A percentile compares a stretch with the other conserved stretches of the same genome.
Evolutionary conservation across 2,113 vertebrate species (phyloP).

Genomic region (Neodontobutis hainanensis): DNA sequence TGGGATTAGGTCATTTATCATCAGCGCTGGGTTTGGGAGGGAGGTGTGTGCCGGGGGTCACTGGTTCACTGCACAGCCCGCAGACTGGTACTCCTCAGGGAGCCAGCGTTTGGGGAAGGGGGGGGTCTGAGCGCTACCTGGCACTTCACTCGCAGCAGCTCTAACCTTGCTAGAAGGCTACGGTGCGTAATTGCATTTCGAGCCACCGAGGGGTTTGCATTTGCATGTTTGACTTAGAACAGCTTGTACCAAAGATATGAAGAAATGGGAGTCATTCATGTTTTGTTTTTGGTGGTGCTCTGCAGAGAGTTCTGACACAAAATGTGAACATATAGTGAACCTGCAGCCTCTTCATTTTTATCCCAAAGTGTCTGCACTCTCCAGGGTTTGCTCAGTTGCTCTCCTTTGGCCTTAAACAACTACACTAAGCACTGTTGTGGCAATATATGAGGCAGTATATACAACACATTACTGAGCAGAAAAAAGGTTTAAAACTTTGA

Average conservation of each 20-base stretch:
- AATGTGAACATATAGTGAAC: not conserved
- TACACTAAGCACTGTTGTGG: conserved; percentile 10
- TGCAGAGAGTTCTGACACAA: not conserved
- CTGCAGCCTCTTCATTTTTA: conserved; percentile 7
- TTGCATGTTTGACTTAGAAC: conserved; percentile 33
- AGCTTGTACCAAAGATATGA: conserved; percentile 12
- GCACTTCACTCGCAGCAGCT: conserved; percentile 25
- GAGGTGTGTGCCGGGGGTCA: conserved; percentile 49
- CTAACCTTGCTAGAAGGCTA: conserved; percentile 43
- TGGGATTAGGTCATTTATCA: conserved; percentile 71
- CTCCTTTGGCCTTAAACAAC: conserved; percentile 15
- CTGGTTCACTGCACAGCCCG: conserved; percentile 58
- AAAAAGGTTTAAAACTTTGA: not conserved
- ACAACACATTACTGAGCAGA: conserved; percentile 25
- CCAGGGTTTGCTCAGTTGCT: not conserved
- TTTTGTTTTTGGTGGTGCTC: not conserved
- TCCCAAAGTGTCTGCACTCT: conserved; percentile 9
- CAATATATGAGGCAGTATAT: not conserved
- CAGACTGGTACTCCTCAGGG: conserved; percentile 55
- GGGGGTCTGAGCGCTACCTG: conserved; percentile 28
- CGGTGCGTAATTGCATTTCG: conserved; percentile 58
- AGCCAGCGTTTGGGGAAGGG: conserved; percentile 14
- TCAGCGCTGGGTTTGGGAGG: conserved; percentile 52
- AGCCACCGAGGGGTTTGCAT: conserved; percentile 23
- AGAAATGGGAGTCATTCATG: conserved; percentile 17